Evolutionary conservation across 2,888 invertebrate species (phyloP).

Genomic region (Argyra leucocephala): DNA sequence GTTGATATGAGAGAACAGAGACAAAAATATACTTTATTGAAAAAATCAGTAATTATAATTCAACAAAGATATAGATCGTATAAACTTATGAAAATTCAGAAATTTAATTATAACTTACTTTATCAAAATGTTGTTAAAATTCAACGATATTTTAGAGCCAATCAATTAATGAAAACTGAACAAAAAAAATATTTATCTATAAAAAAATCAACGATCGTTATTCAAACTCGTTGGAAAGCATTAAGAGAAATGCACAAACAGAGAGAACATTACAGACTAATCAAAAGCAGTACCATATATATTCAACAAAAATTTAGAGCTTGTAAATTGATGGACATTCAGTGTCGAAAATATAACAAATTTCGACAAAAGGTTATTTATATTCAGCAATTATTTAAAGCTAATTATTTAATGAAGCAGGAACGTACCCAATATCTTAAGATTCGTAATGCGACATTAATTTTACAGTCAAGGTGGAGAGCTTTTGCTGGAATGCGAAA

Average conservation of each 20-base stretch:
- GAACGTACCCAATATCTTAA: conserved; percentile 26
- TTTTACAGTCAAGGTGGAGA: conserved; percentile 35
- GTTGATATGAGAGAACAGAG: conserved; percentile 25
- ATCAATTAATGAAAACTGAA: conserved; percentile 14
- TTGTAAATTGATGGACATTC: conserved; percentile 20
- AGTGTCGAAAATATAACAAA: conserved; percentile 27
- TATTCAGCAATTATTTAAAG: conserved; percentile 36
- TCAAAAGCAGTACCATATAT: conserved; percentile 26
- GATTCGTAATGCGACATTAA: conserved; percentile 29
- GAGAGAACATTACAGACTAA: conserved; percentile 26
- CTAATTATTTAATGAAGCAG: conserved; percentile 26
- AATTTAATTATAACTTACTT: neutral
- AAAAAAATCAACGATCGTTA: conserved; percentile 17
- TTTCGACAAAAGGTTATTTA: conserved; percentile 22
- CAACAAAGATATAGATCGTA: conserved; percentile 11
- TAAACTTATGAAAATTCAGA: neutral
- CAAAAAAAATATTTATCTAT: conserved; percentile 25
- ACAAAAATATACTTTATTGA: conserved; percentile 25
- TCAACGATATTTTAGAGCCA: conserved; percentile 39
- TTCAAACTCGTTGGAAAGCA: conserved; percentile 32
- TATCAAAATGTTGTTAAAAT: conserved; percentile 28
- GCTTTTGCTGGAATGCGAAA: conserved; percentile 32
- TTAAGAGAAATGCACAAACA: conserved; percentile 24
- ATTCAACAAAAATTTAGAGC: conserved; percentile 45
- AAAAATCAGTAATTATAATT: conserved; percentile 13